These are phyloP conservation scores for Gymnoscopelus microlampas DNA, from an alignment of 2,797 vertebrate species.

Conservation along the genomic window DNA sequence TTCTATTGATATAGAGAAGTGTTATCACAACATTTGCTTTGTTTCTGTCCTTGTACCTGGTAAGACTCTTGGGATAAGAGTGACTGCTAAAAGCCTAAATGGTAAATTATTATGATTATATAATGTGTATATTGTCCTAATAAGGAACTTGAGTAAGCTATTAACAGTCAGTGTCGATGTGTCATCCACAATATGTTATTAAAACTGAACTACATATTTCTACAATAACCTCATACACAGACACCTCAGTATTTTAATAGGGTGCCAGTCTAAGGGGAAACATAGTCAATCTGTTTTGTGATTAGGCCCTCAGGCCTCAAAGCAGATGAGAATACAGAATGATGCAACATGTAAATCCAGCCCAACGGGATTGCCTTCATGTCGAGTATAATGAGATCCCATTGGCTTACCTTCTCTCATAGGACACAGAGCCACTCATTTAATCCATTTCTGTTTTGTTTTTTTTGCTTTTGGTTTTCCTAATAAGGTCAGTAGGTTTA, in stretches of 20 bases:
- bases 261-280: slow-evolving; percentile 41
- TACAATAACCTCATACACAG: slow-evolving; percentile 39
- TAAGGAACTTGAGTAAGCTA: slow-evolving; percentile 23
- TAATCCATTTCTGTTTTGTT: slow-evolving; percentile 49
- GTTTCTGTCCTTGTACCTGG: too few relatives aligned
- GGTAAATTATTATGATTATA: neutral
- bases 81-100: too few relatives aligned
- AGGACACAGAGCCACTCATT: slow-evolving; percentile 60
- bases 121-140: slow-evolving; percentile 41
- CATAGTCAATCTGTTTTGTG: slow-evolving; percentile 53
- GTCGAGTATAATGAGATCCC: slow-evolving; percentile 74
- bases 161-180: slow-evolving; percentile 21
- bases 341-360: slow-evolving; percentile 73
- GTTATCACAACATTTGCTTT: too few relatives aligned
- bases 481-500: slow-evolving; percentile 67
- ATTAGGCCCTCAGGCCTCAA: slow-evolving; percentile 58
- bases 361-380: slow-evolving; percentile 65
- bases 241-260: slow-evolving; percentile 43
- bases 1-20: too few relatives aligned
- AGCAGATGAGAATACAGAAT: slow-evolving; percentile 52
- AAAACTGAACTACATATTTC: slow-evolving; percentile 15
- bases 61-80: too few relatives aligned
- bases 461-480: slow-evolving; percentile 15
- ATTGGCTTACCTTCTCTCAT: slow-evolving; percentile 65
- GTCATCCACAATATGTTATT: slow-evolving; percentile 42